These are phyloP conservation scores for Conus ventricosus DNA, from an alignment of 1,140 invertebrate genomes.

Conservation along the genomic window DNA sequence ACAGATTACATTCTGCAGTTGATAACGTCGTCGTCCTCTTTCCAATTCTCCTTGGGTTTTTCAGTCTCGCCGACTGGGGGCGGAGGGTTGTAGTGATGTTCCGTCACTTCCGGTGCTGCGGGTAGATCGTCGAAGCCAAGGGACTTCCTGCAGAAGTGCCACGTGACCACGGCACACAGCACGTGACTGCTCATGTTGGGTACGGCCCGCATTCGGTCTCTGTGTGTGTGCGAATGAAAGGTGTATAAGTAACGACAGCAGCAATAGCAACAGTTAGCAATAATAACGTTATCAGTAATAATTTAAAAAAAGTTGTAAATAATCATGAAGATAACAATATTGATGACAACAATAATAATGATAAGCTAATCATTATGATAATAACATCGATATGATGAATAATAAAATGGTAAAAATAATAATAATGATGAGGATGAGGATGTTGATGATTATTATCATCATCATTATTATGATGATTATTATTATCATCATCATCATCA, in stretches of 20 bases:
- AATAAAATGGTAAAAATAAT: too few relatives aligned
- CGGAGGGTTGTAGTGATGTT: not conserved
- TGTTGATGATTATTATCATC: too few relatives aligned
- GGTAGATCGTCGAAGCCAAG: not conserved
- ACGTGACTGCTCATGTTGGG: slow-evolving; percentile 23
- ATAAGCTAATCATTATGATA: too few relatives aligned
- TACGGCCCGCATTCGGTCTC: slow-evolving; percentile 21
- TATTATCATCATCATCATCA: too few relatives aligned
- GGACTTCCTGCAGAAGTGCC: slow-evolving; percentile 14
- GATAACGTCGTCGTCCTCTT: not conserved
- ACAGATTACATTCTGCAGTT: not conserved
- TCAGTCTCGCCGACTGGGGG: not conserved
- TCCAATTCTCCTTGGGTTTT: not conserved
- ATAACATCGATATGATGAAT: too few relatives aligned
- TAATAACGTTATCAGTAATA: not conserved
- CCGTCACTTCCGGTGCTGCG: not conserved
- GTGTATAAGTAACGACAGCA: not conserved
- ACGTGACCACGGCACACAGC: slow-evolving; percentile 24
- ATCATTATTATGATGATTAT: too few relatives aligned
- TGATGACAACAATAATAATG: not conserved
- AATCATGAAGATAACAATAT: not conserved
- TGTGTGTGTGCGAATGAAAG: not conserved
- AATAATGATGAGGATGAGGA: too few relatives aligned
- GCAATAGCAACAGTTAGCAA: not conserved
- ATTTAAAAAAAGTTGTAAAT: not conserved